Base-by-base conservation (phyloP, 2,113 vertebrate genomes). In the Strigops habroptila region DNA sequence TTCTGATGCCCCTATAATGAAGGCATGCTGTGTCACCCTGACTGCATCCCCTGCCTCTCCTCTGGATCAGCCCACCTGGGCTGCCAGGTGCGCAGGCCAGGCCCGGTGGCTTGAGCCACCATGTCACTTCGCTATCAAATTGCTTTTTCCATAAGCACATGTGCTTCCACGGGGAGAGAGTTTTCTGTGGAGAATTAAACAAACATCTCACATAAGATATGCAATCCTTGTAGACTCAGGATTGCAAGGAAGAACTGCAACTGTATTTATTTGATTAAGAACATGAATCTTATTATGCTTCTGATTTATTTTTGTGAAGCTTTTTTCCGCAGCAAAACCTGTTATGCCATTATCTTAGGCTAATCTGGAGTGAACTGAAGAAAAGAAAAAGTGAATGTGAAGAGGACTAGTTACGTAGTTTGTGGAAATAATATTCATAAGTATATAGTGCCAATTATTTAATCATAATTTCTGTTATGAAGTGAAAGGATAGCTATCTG, bases 371-470 rank as follows among this genome's bases (percentile, higher is more conserved):
- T 46, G 18, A 95, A 68, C 10, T 46, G 60, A 78, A 67, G 21
- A 49, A 41, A 67, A 79, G 82, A 80, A 79, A 43, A 33, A 2
- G 7, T 35, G 46, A 68, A 41, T 59, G 49, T 46, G 35, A 60
- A 63, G 12, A 68, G 35, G 39, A 82, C 84, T 88, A 86, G 23
- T 63, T 86, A 64, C 35, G 30, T 71, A 33, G 48, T 28, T n/a
- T 67, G 21, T 52, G 39, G 57, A 95, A 93, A 91, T 75, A 14
- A 35, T 49, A 51, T 74, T 63, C 5, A 6, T 86, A 70, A 67
- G 21, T 43, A 44, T 70, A 74, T 25, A 77, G 33, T 78, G 49
- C 74, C 48, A 77, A 73, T 73, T 90, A 90, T 52, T 96, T 91
- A 88, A 82, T 88, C 1, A 63, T 31, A 33, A 46, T 70, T 86